Evolutionary conservation across 2,113 vertebrate species (phyloP), one percentile per base, ranked within the genome.

Genomic region (Channa argus): DNA sequence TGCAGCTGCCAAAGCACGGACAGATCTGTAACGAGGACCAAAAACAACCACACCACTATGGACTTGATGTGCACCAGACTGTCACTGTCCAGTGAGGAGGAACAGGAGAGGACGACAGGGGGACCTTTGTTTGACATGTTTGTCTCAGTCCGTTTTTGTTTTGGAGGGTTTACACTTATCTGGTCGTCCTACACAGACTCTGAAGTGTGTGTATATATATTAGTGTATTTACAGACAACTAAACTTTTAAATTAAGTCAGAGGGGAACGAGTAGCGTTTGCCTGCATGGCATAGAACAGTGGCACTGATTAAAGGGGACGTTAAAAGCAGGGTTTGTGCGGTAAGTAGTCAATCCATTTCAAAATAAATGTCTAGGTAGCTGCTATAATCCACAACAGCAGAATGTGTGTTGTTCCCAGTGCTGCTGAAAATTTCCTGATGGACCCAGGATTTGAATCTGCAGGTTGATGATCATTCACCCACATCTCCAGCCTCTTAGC

Each of bases 1-100:
- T 3, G 93, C 93, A 34, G 97, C 96, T 3, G 97, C 96, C 83
- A 95, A 91, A 60, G 95, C 95, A 79, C 94, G 97, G 93, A 96
- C 96, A 66, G 98, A 99, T n/a, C 95, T 99, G 88, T 99, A 93
- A 94, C 14, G 11, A 41, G 14, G 49, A 44, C 5, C 13, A 4
- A 71, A 24, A n/a, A 50, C 5, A 54, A 37, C 12, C 72, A 49
- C 46, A 60, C 65, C 49, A 41, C 49, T 6, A 50, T 73, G 80
- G 73, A 82, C 69, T 72, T 60, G 69, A 74, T n/a, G 61, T 10
- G 51, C 67, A 65, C 59, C 66, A 55, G 73, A 66, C 67, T 74
- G 74, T n/a, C 24, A 24, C 24, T 24, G 41, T 71, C 6, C 53
- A 15, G 45, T 1, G 12, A 56, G 67, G 63, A 70, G 44, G 65